Evolutionary conservation across 2,113 vertebrate genomes (phyloP), one percentile per base, ranked within the genome.

Genomic region (Mesocricetus auratus): DNA sequence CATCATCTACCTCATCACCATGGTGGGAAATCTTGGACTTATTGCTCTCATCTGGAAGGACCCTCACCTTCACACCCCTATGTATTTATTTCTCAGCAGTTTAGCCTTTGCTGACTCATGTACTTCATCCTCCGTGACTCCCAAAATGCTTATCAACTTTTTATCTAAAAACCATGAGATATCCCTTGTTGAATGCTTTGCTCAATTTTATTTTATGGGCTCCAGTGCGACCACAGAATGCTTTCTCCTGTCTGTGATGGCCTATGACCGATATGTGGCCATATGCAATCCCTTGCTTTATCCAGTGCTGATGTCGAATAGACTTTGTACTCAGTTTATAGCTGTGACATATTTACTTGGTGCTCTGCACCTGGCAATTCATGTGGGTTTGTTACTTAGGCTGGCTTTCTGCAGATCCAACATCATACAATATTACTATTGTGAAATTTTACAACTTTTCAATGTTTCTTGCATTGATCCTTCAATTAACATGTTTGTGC

Each of bases 381-480:
- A 96, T 45, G 66, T 96, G 42, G 88, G 71, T n/a, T 90, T 96
- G 4, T n/a, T 95, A 89, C n/a, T 92, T 66, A 95, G 93, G 94
- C 53, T 96, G 89, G 87, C 66, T 45, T 97, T 97, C 85, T 93
- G 91, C 21, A 92, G 39, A 16, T 90, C 85, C 29, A 97, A 92
- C 58, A 29, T 92, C 60, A 92, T 97, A 58, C 85, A 89, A 74
- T 89, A 95, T 89, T 98, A 94, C 12, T 97, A 91, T 12, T 97
- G 96, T 91, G 96, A 98, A 90, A 96, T 98, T 53, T 88, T 96
- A n/a, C 96, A 92, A 56, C 56, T 98, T 12, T 64, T 96, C 66
- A 92, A 86, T 71, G 96, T 97, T 90, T 97, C 96, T 50, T 97
- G 93, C n/a, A 95, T 71, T 47, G 90, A 97, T 29, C 74, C 92